Conservation (phyloP, 2,797 vertebrate species). For the Acropternis orthonyx region DNA sequence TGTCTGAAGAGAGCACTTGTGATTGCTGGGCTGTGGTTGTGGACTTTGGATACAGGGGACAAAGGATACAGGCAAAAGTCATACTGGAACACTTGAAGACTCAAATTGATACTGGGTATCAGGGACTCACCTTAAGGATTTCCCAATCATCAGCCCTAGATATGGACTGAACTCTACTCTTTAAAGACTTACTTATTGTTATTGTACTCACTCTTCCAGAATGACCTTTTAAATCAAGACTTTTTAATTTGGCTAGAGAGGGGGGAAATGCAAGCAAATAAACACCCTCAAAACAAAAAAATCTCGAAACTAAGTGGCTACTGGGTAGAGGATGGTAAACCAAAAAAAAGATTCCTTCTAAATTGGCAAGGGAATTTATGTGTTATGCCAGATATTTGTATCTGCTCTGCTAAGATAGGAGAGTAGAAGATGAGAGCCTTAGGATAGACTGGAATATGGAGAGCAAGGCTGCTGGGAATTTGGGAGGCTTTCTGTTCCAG, state of each 20-base stretch:
- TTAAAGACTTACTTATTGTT: background rate
- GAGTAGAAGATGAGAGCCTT: background rate
- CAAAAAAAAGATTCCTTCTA: background rate
- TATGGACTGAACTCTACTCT: background rate
- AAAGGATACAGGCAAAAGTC: background rate
- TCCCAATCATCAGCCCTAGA: background rate
- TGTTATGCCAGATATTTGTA: background rate
- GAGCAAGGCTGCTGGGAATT: background rate
- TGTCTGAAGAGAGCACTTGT: background rate
- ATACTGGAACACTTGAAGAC: background rate
- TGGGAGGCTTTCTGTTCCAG: background rate
- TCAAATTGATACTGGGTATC: background rate
- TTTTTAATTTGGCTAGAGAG: background rate
- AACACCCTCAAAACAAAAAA: background rate
- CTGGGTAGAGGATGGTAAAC: background rate
- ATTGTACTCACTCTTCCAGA: background rate
- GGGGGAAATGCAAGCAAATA: background rate
- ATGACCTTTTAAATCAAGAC: background rate
- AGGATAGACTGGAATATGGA: background rate
- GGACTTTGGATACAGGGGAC: background rate
- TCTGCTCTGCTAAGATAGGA: background rate
- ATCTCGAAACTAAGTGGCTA: background rate
- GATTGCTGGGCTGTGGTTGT: background rate
- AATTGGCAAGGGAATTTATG: background rate
- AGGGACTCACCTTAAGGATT: background rate